Conservation (phyloP, 37 sponge, comb jelly and placozoan genomes). For the Cladorhizidae sp. region DNA sequence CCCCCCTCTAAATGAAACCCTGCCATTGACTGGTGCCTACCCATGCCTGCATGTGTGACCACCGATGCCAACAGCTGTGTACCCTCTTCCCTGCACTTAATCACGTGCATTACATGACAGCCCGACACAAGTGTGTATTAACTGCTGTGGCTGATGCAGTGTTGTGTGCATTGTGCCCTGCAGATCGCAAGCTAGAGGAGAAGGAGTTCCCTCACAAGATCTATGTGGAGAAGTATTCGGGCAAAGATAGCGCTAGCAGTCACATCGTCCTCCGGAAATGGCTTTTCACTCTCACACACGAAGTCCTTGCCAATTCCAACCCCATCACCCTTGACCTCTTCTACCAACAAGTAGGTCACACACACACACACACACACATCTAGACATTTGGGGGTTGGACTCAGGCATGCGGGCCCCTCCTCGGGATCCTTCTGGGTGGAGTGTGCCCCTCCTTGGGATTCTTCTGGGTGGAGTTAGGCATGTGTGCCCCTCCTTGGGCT, state of each 20-base stretch:
- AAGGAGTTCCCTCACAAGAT: conserved; percentile 86
- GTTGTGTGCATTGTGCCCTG: background rate
- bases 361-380: background rate
- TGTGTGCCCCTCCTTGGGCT: too few species aligned
- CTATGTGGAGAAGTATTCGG: conserved; percentile 35
- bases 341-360: conserved; percentile 50
- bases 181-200: conserved; percentile 75
- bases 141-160: background rate
- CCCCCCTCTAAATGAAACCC: too few species aligned
- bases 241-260: conserved; percentile 8
- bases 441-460: too few species aligned
- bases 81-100: too few species aligned
- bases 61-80: too few species aligned
- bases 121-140: too few species aligned
- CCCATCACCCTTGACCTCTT: conserved; percentile 48
- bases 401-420: too few species aligned
- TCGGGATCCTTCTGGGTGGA: too few species aligned
- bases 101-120: too few species aligned
- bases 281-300: conserved; percentile 71
- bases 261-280: conserved; percentile 72
- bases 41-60: too few species aligned
- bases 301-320: conserved; percentile 38
- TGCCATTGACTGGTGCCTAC: too few species aligned
- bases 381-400: background rate
- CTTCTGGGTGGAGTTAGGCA: too few species aligned